Base-by-base conservation (phyloP, 1,140 invertebrate genomes). In the Agrilus planipennis region DNA sequence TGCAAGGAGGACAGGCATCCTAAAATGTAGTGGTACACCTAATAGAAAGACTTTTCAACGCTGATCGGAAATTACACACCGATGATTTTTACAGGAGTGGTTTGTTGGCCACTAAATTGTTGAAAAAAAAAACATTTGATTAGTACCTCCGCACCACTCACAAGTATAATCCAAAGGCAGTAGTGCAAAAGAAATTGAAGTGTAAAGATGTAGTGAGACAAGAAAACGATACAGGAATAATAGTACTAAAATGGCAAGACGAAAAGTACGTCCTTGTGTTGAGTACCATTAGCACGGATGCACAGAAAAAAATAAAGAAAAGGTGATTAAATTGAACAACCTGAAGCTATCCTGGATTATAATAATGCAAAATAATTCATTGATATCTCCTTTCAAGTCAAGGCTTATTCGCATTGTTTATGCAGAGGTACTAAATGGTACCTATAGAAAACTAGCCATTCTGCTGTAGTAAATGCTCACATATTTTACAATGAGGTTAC, bases 81-180 rank as follows among this genome's bases (percentile, higher is more conserved):
- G 31, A 34, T 18, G 19, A 34, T 18, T 16, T 6, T 20, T 34
- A 34, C 6, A 34, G 11, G 7, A n/a, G 7, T 20, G 31, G 16
- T 4, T n/a, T 6, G 11, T 34, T 34, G 15, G 31, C 31, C n/a
- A 6, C 7, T 25, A n/a, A 7, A n/a, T 25, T 25, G 23, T 25
- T 25, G 23, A 25, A 25, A 25, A 25, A 25, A 14, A 18, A 16
- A 14, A 34, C 31, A 34, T n/a, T 20, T 34, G 31, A 6, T 34
- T 34, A 18, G 18, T n/a, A 34, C 31, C 15, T n/a, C 19, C 3
- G 15, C 11, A 12, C n/a, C n/a, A 29, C n/a, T 14, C n/a, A 14
- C 4, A 29, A n/a, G 15, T 29, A 29, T n/a, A 18, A 34, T 34
- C 18, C 15, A 17, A 34, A 34, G 15, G 15, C 5, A 3, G 31